phyloP scores from a whole-genome alignment of 2,113 vertebrate species.

The Monopterus albus region DNA sequence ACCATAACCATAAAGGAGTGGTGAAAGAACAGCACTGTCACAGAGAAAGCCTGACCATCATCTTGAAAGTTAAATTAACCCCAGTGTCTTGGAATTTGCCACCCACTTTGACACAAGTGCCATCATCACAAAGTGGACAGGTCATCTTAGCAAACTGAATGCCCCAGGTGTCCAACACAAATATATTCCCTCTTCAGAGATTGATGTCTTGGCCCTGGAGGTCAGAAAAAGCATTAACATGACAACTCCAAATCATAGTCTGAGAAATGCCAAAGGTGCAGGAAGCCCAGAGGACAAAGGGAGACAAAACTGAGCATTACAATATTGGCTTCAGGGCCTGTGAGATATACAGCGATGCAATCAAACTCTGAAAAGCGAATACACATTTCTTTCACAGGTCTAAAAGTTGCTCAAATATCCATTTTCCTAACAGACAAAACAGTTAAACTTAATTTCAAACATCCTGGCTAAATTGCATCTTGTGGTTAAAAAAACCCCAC shows the following conservation, averaged over 20 bases:
- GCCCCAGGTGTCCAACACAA: slow-evolving; percentile 50
- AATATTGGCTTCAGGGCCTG: slow-evolving; percentile 4
- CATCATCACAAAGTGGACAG: slow-evolving; percentile 39
- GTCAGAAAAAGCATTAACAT: slow-evolving; percentile 61
- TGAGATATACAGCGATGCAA: slow-evolving; percentile 35
- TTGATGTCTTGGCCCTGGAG: slow-evolving; percentile 50
- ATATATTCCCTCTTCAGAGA: slow-evolving; percentile 50
- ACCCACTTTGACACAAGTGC: slow-evolving; percentile 18
- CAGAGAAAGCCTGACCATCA: neutral
- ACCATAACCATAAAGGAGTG: no score
- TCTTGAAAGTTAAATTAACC: neutral
- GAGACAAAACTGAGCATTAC: slow-evolving; percentile 35
- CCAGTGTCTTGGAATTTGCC: slow-evolving; percentile 8
- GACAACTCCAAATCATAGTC: slow-evolving; percentile 54
- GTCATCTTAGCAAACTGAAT: slow-evolving; percentile 49
- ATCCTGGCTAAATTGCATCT: no score
- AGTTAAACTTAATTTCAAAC: no score
- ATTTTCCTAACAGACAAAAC: no score
- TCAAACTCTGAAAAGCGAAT: neutral
- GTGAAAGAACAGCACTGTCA: neutral
- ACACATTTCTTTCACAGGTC: no score
- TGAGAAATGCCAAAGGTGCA: slow-evolving; percentile 48
- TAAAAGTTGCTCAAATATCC: no score
- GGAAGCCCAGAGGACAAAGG: slow-evolving; percentile 15
- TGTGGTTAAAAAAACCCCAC: no score